Evolutionary conservation across 2,797 vertebrate species (phyloP).

Genomic region (Sarcoramphus papa): DNA sequence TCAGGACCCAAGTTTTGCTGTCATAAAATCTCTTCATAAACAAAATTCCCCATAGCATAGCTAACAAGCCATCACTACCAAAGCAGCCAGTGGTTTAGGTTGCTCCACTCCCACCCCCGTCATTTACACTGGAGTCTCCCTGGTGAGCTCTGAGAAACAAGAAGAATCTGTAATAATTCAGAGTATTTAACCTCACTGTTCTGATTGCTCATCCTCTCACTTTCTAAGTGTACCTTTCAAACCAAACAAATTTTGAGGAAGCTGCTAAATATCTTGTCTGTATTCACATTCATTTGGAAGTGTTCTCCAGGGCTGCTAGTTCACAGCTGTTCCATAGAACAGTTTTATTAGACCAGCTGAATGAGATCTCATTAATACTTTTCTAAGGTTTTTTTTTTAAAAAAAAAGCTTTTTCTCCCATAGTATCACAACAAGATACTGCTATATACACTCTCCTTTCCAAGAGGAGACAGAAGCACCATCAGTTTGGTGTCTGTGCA

Average conservation of each 20-base stretch:
- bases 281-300: background rate
- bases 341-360: background rate
- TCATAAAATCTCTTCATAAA: background rate
- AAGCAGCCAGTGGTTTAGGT: background rate
- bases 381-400: background rate
- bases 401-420: rapidly evolving
- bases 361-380: background rate
- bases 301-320: background rate
- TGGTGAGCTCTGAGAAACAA: background rate
- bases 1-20: background rate
- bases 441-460: background rate
- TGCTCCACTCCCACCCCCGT: background rate
- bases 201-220: background rate
- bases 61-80: background rate
- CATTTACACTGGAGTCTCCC: background rate
- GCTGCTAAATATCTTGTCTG: background rate
- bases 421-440: background rate
- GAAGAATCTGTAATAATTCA: background rate
- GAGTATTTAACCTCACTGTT: background rate
- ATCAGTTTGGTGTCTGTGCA: background rate
- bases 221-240: background rate
- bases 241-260: background rate
- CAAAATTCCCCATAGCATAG: rapidly evolving
- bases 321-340: background rate
- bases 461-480: background rate